phyloP scores from a whole-genome alignment of 2,888 invertebrate species.

The Xanthia icteritia region DNA sequence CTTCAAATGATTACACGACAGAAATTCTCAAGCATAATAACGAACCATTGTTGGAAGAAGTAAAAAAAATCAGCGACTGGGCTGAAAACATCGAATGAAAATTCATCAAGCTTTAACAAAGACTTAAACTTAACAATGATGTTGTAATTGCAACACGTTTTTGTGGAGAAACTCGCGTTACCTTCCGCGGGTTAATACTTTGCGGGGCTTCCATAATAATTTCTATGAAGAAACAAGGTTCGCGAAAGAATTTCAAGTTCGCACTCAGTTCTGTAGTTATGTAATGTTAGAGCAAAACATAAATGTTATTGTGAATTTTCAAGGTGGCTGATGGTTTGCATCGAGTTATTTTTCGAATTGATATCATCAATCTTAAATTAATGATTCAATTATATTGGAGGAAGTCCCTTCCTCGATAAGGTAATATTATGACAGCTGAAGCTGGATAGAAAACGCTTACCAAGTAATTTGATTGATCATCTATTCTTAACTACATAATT shows the following conservation, averaged over 20 bases:
- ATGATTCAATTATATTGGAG: too few relatives aligned
- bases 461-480: background rate
- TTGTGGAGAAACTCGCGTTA: conserved; percentile 36
- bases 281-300: conserved; percentile 17
- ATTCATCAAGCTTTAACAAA: conserved; percentile 64
- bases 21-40: conserved; percentile 42
- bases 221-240: conserved; percentile 29
- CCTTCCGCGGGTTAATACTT: conserved; percentile 30
- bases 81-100: conserved; percentile 65
- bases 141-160: conserved; percentile 71
- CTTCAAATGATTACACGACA: conserved; percentile 17
- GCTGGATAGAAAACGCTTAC: background rate
- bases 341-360: background rate
- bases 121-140: conserved; percentile 71
- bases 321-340: conserved; percentile 1
- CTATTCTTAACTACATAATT: conserved; percentile 22
- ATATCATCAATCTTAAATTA: background rate
- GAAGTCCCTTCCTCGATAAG: background rate
- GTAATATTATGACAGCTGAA: background rate
- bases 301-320: conserved; percentile 12
- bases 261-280: conserved; percentile 17
- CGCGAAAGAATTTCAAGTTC: conserved; percentile 39
- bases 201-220: conserved; percentile 47
- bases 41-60: conserved; percentile 48
- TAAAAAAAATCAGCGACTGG: conserved; percentile 38